Percentiles rank a stretch among this genome's conserved stretches.
These are phyloP conservation scores for Theocolax elegans DNA, from an alignment of 1,140 invertebrate genomes.

Conservation along the genomic window DNA sequence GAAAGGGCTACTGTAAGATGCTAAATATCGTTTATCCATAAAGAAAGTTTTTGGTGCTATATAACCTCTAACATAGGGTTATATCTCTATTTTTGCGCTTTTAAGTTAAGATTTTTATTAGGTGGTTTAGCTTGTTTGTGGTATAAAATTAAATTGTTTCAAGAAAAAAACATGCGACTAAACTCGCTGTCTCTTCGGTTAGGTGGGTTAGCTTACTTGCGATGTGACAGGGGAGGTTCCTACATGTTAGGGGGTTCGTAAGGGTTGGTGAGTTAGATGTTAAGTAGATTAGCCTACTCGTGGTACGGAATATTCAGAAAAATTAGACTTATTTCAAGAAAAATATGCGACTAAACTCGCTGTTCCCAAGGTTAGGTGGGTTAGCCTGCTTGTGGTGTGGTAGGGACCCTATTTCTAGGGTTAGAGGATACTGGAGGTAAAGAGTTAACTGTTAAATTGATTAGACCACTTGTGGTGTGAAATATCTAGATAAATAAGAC, in stretches of 20 bases:
- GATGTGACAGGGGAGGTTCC: no score
- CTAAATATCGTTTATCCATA: background rate
- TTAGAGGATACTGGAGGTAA: no score
- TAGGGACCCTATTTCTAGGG: background rate
- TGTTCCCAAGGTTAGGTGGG: background rate
- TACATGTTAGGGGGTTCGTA: no score
- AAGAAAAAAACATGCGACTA: no score
- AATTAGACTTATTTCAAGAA: constrained; percentile 1
- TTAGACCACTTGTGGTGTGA: no score
- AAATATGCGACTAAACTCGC: background rate
- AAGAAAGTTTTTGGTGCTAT: background rate
- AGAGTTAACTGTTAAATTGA: no score
- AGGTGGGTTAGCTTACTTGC: background rate
- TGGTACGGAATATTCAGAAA: background rate
- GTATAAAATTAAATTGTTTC: no score
- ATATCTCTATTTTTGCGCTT: background rate
- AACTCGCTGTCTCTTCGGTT: background rate
- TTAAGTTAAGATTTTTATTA: background rate
- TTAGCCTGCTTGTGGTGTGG: background rate
- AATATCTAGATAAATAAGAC: no score
- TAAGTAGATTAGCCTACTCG: no score
- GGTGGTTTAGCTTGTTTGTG: background rate
- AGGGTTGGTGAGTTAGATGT: no score
- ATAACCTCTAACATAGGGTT: background rate
- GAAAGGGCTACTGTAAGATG: constrained; percentile 1